Conservation (phyloP, 2,888 invertebrate species). For the Tryphoninae sp. region DNA sequence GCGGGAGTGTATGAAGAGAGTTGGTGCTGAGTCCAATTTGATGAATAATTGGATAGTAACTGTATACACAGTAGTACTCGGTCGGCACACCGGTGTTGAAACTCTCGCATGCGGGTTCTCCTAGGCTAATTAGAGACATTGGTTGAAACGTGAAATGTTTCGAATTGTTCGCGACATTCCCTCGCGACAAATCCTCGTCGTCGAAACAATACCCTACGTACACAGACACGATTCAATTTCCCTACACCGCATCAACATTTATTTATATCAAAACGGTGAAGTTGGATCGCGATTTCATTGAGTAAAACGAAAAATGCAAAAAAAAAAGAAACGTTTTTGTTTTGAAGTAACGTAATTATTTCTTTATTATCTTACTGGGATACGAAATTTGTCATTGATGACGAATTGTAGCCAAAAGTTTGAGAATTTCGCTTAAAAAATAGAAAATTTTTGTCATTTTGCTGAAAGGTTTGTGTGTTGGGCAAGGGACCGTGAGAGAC, state of each 20-base stretch:
- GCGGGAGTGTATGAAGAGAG: neutral
- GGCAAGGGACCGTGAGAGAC: neutral
- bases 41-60: constrained; percentile 49
- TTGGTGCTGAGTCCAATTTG: constrained; percentile 49
- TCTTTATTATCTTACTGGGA: no score
- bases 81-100: constrained; percentile 31
- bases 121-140: constrained; percentile 54
- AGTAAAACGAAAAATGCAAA: no score
- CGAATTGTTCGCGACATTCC: constrained; percentile 45
- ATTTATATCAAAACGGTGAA: neutral
- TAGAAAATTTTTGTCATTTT: no score
- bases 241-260: neutral
- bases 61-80: constrained; percentile 8
- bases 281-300: neutral
- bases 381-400: no score
- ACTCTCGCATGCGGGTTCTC: constrained; percentile 13
- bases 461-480: no score
- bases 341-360: no score
- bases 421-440: no score
- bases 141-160: constrained; percentile 49
- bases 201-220: no score
- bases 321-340: no score
- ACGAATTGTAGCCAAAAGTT: no score
- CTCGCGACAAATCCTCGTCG: neutral
- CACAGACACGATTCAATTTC: neutral